Percentiles rank a stretch among this genome's conserved stretches.
These are phyloP conservation scores for Spea hammondii DNA, from an alignment of 2,797 vertebrate genomes.

Conservation along the genomic window DNA sequence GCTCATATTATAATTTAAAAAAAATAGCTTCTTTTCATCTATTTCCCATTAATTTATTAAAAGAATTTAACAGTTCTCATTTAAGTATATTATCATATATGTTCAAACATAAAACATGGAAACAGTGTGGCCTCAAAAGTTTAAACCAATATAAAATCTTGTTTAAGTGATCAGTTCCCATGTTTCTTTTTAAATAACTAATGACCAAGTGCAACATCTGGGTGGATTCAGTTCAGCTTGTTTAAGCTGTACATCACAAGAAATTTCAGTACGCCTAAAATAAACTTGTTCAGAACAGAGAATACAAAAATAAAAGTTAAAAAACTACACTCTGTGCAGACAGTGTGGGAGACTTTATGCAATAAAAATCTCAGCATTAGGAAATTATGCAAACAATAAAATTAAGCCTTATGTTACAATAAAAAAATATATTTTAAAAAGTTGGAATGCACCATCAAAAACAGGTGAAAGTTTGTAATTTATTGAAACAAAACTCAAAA, in stretches of 20 bases:
- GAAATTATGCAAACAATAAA: conserved; percentile 8
- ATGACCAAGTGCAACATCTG: too few relatives aligned
- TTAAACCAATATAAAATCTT: too few relatives aligned
- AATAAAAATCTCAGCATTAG: conserved; percentile 1
- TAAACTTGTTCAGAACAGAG: conserved; percentile 38
- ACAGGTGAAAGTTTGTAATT: conserved; percentile 81
- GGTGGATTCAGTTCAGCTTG: not conserved
- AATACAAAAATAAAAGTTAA: conserved; percentile 42
- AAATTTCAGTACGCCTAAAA: conserved; percentile 15
- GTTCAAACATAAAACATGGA: too few relatives aligned
- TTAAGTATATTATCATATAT: too few relatives aligned
- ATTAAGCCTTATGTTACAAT: conserved; percentile 34
- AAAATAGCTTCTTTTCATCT: too few relatives aligned
- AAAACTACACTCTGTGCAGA: conserved; percentile 48
- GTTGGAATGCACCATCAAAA: conserved; percentile 56
- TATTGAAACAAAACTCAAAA: conserved; percentile 85
- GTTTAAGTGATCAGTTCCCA: too few relatives aligned
- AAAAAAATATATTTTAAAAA: conserved; percentile 53
- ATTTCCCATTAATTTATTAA: too few relatives aligned
- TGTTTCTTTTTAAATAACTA: too few relatives aligned
- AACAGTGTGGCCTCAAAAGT: too few relatives aligned
- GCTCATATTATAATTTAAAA: too few relatives aligned
- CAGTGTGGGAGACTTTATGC: conserved; percentile 20
- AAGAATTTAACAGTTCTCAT: too few relatives aligned
- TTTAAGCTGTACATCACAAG: conserved; percentile 31